Base-by-base conservation (phyloP, 2,113 vertebrate species). In the Cinclus cinclus region DNA sequence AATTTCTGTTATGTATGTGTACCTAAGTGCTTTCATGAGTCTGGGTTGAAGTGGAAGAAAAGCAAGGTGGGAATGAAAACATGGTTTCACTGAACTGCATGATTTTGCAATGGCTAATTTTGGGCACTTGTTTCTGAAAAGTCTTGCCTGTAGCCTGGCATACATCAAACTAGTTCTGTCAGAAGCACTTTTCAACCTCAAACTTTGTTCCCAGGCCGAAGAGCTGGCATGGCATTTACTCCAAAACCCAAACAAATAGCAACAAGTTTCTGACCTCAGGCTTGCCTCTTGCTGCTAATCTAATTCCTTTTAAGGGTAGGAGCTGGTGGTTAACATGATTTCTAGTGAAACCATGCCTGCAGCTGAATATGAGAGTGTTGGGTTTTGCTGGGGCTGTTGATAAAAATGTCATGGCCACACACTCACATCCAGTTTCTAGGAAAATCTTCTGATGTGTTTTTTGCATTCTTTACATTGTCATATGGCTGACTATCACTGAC, bases 281-380 rank as follows among this genome's bases (percentile, higher is more conserved):
- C 67, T 92, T 95, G 92, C 87, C 62, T 93, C 87, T 94, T 84
- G 65, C 74, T 80, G 96, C 96, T 97, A 94, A 94, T 95, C 94
- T 93, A 70, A 94, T 97, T 97, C 97, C 97, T 97, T 98, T 97
- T 98, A 98, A 97, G 97, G 97, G 83, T 87, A 96, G 80, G 87
- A 88, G 93, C 74, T 96, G 78, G 77, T 96, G 68, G 60, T 60
- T 83, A 95, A 79, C 10, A 20, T 89, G 65, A 92, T 81, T 96
- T 95, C 70, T 53, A 46, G 80, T 73, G 89, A 75, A 95, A 83
- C 28, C 22, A 52, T 49, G 37, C 10, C 33, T 71, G 52, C 44
- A 92, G 68, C 68, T 86, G 55, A 68, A 50, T 71, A 49, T 42
- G 21, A 88, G 73, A 3, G 25, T 68, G 92, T 33, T 10, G 23